Base-by-base conservation (phyloP, 2,797 vertebrate genomes). In the Cossypha heuglini region DNA sequence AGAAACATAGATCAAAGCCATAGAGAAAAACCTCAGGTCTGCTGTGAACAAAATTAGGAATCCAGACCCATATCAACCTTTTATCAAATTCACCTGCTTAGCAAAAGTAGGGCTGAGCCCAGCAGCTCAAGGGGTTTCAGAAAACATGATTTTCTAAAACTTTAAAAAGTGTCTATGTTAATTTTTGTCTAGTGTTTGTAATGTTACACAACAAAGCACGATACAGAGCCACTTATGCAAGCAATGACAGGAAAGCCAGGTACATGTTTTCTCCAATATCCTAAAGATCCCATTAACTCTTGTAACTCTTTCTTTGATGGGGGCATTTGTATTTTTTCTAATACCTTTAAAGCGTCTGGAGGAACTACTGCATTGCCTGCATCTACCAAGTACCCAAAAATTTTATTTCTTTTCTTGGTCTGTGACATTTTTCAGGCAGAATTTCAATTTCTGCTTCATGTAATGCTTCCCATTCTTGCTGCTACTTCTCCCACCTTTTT, bases 171-270 rank as follows among this genome's bases (percentile, higher is more conserved):
- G 66, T 96, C 59, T 43, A 86, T 42, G 55, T 79, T 93, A 35
- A 94, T 95, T 97, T 92, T 92, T 86, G 49, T 83, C 92, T 93
- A 94, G 74, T 67, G 82, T 80, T 97, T 96, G 93, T 97, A 95
- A 88, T 86, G 90, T 95, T 96, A 96, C 24, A 86, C 42, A 92
- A 73, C 80, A 86, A 94, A 91, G 76, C 93, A 92, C 74, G 63
- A 97, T 96, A 95, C 40, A 66, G 77, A 90, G 79, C 91, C 63
- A 91, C 57, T 61, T 64, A 55, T 0, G 1, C 1, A 0, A 77
- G 66, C 29, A 84, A 35, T 20, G 31, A 72, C 1, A 83, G 58
- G 71, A 83, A 77, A 58, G n/a, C 25, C 38, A 83, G 21, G 38
- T 22, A 76, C 9, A 1, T 35, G 20, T 64, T 77, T 63, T 58